phyloP scores from a whole-genome alignment of 2,113 vertebrate species.

The Plestiodon gilberti region DNA sequence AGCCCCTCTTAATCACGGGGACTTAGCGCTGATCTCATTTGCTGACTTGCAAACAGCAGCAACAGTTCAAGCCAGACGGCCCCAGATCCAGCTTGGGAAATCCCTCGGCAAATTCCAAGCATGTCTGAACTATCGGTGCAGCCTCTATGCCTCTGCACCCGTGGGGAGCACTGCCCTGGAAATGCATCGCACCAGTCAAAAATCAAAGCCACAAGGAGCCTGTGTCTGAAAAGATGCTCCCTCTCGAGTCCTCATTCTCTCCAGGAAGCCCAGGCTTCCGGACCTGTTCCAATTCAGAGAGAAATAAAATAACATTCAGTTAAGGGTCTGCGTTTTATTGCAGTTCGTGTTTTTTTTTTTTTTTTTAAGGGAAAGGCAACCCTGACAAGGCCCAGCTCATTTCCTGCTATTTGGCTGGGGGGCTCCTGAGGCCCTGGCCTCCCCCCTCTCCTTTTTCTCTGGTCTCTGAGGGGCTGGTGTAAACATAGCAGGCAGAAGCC shows the following conservation, averaged over 20 bases:
- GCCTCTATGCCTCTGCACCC: conserved; percentile 17
- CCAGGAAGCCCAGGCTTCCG: background rate
- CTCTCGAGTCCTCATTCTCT: background rate
- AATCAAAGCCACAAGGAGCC: background rate
- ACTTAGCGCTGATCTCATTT: conserved; percentile 4
- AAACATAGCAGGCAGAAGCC: conserved; percentile 17
- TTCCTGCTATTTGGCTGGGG: background rate
- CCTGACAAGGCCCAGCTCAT: background rate
- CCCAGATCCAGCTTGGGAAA: conserved; percentile 33
- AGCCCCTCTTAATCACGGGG: conserved; percentile 31
- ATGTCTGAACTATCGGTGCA: conserved; percentile 28
- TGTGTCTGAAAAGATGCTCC: background rate
- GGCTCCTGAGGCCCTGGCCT: no score
- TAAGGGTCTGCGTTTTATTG: background rate
- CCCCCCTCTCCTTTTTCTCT: no score
- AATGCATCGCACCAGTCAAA: background rate
- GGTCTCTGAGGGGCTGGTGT: background rate
- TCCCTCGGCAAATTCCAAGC: conserved; percentile 53
- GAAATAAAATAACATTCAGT: background rate
- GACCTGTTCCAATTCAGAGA: background rate
- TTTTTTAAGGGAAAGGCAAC: background rate
- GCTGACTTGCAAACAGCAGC: conserved; percentile 49
- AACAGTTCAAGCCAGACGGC: conserved; percentile 32
- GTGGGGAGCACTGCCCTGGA: conserved; percentile 17
- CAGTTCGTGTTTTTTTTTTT: no score